phyloP scores from a whole-genome alignment of 2,888 invertebrate species.

The Cheilosia soror region DNA sequence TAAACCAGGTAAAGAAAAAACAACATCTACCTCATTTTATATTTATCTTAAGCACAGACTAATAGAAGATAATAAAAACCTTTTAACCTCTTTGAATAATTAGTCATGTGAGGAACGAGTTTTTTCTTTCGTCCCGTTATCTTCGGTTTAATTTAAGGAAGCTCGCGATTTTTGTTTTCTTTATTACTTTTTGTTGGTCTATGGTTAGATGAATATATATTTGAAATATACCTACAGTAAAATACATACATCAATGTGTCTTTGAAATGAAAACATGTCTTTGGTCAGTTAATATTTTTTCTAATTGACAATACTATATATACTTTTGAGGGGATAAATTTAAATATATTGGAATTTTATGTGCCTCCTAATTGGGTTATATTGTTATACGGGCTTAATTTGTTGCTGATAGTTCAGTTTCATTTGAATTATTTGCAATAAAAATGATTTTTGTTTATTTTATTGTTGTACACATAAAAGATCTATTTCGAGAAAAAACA shows the following conservation, averaged over 20 bases:
- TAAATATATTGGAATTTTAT: no score
- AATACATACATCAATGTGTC: slow-evolving; percentile 38
- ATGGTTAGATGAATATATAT: background rate
- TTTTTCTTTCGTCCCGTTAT: background rate
- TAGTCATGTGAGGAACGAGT: background rate
- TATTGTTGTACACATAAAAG: no score
- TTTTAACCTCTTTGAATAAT: slow-evolving; percentile 1
- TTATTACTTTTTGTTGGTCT: background rate
- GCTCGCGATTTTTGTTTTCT: background rate
- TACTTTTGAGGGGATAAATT: no score
- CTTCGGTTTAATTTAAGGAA: background rate
- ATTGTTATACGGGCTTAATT: no score
- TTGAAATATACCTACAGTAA: background rate
- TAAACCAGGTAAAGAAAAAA: slow-evolving; percentile 27
- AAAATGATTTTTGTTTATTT: no score
- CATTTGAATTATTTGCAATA: no score
- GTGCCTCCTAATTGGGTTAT: no score
- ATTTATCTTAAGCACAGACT: slow-evolving; percentile 15
- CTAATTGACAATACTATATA: no score
- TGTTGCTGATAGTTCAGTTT: no score
- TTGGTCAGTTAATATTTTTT: background rate
- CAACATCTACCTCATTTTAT: background rate
- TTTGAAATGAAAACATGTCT: background rate
- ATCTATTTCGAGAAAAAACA: no score
- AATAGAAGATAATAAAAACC: slow-evolving; percentile 38